Evolutionary conservation across 2,113 vertebrate species (phyloP).

Genomic region (Ovibos moschatus): DNA sequence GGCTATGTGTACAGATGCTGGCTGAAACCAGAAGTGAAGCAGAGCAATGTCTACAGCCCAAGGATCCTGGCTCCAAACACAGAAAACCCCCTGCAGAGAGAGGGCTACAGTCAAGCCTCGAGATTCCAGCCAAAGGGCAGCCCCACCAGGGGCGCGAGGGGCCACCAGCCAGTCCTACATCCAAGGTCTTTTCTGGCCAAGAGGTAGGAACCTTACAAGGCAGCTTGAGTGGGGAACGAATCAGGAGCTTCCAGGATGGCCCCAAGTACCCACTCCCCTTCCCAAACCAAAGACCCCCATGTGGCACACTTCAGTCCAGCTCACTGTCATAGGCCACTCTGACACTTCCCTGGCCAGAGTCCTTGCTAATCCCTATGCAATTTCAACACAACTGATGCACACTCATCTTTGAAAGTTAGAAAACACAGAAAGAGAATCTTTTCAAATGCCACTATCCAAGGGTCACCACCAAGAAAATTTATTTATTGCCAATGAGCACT

Average conservation of each 20-base stretch:
- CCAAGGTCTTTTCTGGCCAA: neutral
- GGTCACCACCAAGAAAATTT: neutral
- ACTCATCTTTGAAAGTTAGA: neutral
- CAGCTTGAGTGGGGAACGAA: neutral
- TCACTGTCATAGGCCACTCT: neutral
- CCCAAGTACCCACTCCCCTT: neutral
- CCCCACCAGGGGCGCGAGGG: no score
- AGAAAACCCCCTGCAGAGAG: neutral
- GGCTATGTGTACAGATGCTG: neutral
- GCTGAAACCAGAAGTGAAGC: neutral
- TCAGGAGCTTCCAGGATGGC: neutral
- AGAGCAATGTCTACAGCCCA: accelerated
- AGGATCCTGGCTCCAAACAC: neutral
- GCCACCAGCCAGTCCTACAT: neutral
- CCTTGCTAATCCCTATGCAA: neutral
- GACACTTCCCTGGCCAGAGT: neutral
- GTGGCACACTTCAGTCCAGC: no score
- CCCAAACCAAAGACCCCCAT: neutral
- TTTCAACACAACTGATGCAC: neutral
- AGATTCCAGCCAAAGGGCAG: neutral
- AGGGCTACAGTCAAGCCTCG: neutral
- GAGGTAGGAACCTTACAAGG: neutral
- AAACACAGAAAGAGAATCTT: neutral
- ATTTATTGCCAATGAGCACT: neutral
- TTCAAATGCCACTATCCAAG: neutral